Evolutionary conservation across 2,888 invertebrate species (phyloP).

Genomic region (Ommatoiulus sabulosus): DNA sequence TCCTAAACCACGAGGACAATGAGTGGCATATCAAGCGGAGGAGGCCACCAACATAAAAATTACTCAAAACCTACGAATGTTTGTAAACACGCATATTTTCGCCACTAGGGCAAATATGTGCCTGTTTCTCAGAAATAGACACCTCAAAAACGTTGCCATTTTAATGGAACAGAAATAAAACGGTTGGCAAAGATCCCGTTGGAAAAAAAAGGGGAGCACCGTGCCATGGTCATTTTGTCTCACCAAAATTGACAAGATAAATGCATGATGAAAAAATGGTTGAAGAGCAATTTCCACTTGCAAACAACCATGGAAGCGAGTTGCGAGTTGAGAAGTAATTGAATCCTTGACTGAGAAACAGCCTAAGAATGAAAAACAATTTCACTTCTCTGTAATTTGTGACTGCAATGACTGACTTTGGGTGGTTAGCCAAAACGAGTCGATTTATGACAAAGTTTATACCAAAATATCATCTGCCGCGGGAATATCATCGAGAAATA

Average conservation of each 20-base stretch:
- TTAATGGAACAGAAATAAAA: conserved; percentile 10
- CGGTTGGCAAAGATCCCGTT: conserved; percentile 21
- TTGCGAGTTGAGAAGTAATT: not conserved
- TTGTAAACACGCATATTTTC: not conserved
- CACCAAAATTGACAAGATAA: conserved; percentile 14
- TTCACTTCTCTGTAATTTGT: not conserved
- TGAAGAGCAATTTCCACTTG: not conserved
- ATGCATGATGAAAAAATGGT: not conserved
- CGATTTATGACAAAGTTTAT: conserved; percentile 11
- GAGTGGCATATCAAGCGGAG: not conserved
- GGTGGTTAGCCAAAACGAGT: conserved; percentile 2
- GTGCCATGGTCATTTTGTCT: conserved; percentile 36
- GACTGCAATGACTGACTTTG: conserved; percentile 23
- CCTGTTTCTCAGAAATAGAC: not conserved
- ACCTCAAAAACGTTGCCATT: not conserved
- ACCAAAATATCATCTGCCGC: not conserved
- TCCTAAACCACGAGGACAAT: too few species aligned
- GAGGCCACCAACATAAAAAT: not conserved
- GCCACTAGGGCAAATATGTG: not conserved
- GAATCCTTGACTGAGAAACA: conserved; percentile 36
- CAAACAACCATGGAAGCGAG: not conserved
- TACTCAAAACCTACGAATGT: not conserved
- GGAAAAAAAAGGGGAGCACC: conserved; percentile 25
- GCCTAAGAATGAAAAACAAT: conserved; percentile 13
- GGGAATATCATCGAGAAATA: not conserved